Percentiles rank a stretch among this genome's conserved stretches.
Evolutionary conservation across 2,888 invertebrate genomes (phyloP).

Genomic region (Capitulum mitella): DNA sequence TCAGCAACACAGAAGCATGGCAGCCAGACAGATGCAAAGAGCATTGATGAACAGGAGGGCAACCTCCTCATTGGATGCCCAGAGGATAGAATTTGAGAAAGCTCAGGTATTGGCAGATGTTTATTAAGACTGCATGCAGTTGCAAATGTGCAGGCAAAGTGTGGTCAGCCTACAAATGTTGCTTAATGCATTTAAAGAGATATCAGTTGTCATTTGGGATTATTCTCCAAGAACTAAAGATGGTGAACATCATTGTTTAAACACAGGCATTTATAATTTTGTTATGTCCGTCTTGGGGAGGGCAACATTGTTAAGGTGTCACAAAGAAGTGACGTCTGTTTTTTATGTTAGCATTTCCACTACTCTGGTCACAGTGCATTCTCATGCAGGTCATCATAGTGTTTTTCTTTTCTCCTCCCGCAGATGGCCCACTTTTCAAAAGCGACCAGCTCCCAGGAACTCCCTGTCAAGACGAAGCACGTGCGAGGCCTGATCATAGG

Average conservation of each 20-base stretch:
- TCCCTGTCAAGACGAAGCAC: constrained; percentile 54
- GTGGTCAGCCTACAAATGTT: not conserved
- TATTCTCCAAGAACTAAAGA: not conserved
- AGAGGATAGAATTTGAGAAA: not conserved
- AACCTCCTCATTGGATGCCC: not conserved
- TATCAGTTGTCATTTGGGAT: not conserved
- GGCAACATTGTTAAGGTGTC: no score
- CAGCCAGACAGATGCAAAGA: not conserved
- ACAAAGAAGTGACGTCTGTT: no score
- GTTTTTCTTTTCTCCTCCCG: not conserved
- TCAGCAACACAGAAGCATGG: no score
- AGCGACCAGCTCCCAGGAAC: constrained; percentile 50
- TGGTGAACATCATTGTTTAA: not conserved
- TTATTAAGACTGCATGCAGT: not conserved
- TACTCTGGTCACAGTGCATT: no score
- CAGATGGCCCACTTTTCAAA: constrained; percentile 57
- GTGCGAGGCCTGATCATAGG: constrained; percentile 45
- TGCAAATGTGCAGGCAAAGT: no score
- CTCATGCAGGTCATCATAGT: not conserved
- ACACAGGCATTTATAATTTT: not conserved
- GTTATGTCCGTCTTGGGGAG: no score
- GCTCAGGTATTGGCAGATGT: not conserved
- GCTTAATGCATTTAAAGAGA: not conserved
- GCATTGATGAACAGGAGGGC: not conserved
- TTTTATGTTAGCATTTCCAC: no score